Evolutionary conservation across 2,888 invertebrate genomes (phyloP).

Genomic region (Galerucella nymphaeae): DNA sequence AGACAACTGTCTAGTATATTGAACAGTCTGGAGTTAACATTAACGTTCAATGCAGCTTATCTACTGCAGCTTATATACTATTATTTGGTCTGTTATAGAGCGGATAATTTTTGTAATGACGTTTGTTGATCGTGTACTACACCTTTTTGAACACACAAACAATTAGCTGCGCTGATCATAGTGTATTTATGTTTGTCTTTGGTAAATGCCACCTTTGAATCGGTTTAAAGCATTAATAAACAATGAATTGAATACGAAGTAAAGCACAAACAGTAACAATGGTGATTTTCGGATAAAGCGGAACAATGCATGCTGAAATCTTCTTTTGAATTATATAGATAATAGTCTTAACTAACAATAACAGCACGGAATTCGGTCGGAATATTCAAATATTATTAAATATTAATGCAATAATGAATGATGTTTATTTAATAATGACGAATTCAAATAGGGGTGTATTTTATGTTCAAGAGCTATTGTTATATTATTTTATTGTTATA

Average conservation of each 20-base stretch:
- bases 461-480: no score
- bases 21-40: no score
- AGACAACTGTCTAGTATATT: no score
- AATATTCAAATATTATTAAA: no score
- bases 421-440: no score
- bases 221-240: background rate
- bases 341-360: background rate
- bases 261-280: background rate
- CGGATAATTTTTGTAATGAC: background rate
- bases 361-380: background rate
- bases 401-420: no score
- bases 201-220: background rate
- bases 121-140: background rate
- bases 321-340: background rate
- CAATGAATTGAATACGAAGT: background rate
- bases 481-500: no score
- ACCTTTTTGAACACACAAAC: background rate
- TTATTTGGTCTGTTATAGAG: background rate
- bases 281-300: background rate
- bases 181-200: constrained; percentile 1
- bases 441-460: no score
- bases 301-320: background rate
- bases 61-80: no score
- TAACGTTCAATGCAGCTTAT: no score
- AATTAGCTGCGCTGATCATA: background rate